phyloP scores from a whole-genome alignment of 2,113 vertebrate species.

The Ptychochromis oligacanthus region DNA sequence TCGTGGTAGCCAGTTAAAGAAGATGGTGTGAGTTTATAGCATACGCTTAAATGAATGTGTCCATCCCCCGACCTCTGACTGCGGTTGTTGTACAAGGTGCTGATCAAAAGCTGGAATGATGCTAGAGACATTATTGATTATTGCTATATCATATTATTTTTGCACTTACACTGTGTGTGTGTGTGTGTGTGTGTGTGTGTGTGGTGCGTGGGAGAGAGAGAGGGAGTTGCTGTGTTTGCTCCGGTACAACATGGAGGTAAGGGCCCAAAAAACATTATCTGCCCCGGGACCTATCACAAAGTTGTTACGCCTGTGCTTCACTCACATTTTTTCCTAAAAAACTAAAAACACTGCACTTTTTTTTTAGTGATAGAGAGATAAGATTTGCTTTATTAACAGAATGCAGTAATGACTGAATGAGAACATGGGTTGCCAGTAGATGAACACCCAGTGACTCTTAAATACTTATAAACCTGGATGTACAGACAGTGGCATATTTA shows the following conservation, averaged over 20 bases:
- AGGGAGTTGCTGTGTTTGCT: neutral
- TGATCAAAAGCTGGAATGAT: neutral
- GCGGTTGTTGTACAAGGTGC: neutral
- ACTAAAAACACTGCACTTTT: neutral
- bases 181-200: no score
- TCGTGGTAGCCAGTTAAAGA: neutral
- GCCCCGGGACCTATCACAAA: no score
- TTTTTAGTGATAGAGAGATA: no score
- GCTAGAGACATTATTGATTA: neutral
- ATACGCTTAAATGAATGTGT: neutral
- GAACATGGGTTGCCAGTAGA: neutral
- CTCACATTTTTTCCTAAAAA: neutral
- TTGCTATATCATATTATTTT: no score
- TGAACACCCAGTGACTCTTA: neutral
- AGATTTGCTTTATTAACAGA: neutral
- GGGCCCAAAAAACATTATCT: no score
- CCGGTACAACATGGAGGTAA: no score
- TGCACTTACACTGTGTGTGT: no score
- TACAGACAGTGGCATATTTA: neutral
- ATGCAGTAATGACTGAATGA: neutral
- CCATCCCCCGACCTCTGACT: neutral
- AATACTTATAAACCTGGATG: neutral
- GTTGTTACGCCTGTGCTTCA: no score
- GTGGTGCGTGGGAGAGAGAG: neutral
- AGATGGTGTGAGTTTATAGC: neutral